Evolutionary conservation across 1,140 invertebrate species (phyloP).

Genomic region (Latrodectus geometricus): DNA sequence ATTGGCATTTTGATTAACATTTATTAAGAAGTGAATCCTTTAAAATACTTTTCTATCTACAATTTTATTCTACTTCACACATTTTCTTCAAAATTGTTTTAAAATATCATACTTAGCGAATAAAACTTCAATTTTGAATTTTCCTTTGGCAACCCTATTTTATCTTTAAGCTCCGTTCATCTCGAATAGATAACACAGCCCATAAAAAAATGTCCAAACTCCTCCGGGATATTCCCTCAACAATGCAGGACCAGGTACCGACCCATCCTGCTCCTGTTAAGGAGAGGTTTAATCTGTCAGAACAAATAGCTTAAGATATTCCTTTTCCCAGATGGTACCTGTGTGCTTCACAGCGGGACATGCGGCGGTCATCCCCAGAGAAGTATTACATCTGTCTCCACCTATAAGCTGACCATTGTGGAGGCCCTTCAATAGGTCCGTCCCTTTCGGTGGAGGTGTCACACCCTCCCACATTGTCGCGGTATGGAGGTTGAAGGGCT

Average conservation of each 20-base stretch:
- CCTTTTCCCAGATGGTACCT: slow-evolving; percentile 2
- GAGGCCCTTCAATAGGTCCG: background rate
- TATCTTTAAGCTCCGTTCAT: background rate
- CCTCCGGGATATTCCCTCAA: background rate
- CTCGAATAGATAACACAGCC: background rate
- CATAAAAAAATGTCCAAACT: background rate
- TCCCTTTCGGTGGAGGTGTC: background rate
- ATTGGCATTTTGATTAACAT: too few species aligned
- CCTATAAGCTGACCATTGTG: background rate
- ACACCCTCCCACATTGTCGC: background rate
- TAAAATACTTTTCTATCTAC: too few species aligned
- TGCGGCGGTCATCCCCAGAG: background rate
- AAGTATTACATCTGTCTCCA: slow-evolving; percentile 13
- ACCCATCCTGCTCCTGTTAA: background rate
- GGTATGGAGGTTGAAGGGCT: too few species aligned
- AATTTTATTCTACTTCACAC: too few species aligned
- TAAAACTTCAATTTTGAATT: too few species aligned
- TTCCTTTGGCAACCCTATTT: background rate
- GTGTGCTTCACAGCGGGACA: background rate
- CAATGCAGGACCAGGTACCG: background rate
- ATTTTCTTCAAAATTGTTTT: too few species aligned
- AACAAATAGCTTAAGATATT: background rate
- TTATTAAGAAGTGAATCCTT: too few species aligned
- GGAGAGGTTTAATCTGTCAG: background rate
- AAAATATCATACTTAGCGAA: too few species aligned